Conservation (phyloP, 2,888 invertebrate species). For the Apodemia hepburni region DNA sequence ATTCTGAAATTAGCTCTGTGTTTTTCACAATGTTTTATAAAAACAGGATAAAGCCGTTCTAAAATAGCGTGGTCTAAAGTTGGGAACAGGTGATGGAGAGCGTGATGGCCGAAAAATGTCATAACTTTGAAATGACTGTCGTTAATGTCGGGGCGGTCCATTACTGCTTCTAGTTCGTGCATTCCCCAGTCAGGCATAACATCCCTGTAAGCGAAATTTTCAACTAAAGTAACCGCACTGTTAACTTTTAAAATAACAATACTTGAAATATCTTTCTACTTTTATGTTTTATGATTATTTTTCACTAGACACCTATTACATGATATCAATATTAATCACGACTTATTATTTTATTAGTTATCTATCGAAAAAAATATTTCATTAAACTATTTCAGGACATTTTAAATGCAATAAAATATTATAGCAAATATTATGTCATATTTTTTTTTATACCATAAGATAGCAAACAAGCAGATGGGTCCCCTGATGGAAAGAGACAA, state of each 20-base stretch:
- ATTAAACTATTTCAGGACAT: too few relatives aligned
- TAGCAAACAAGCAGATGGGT: too few relatives aligned
- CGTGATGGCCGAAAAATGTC: slow-evolving; percentile 87
- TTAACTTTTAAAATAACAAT: not conserved
- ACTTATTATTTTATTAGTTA: too few relatives aligned
- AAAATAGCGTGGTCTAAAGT: slow-evolving; percentile 87
- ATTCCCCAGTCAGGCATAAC: slow-evolving; percentile 86
- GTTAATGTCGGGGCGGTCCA: slow-evolving; percentile 84
- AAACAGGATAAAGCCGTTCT: slow-evolving; percentile 79
- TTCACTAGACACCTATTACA: too few relatives aligned
- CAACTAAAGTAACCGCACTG: not conserved
- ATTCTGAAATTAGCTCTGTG: slow-evolving; percentile 66
- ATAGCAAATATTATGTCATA: too few relatives aligned
- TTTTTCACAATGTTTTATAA: slow-evolving; percentile 60
- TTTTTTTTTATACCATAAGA: too few relatives aligned
- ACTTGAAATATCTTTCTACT: too few relatives aligned
- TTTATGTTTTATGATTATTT: too few relatives aligned
- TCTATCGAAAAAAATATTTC: too few relatives aligned
- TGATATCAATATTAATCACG: too few relatives aligned
- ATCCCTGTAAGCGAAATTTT: slow-evolving; percentile 36
- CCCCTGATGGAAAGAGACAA: too few relatives aligned
- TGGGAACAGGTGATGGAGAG: slow-evolving; percentile 88
- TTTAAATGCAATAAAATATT: too few relatives aligned
- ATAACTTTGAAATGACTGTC: slow-evolving; percentile 82
- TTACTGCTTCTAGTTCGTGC: slow-evolving; percentile 85